A percentile compares a stretch with the other conserved stretches of the same genome.
phyloP scores from a whole-genome alignment of 1,140 invertebrate genomes.

The Drosophila triauraria region DNA sequence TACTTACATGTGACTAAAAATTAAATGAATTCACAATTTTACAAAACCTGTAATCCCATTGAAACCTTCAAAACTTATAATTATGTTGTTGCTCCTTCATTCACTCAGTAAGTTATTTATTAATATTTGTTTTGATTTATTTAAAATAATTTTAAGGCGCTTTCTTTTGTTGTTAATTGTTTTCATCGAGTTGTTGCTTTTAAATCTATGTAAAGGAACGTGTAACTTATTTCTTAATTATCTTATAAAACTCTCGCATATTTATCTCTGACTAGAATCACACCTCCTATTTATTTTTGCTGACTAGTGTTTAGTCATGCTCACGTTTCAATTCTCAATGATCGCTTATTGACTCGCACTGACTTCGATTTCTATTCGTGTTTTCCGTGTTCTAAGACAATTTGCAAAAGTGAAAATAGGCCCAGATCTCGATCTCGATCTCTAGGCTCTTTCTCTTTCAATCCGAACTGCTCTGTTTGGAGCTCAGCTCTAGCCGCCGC shows the following conservation, averaged over 20 bases:
- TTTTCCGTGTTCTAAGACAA: slow-evolving; percentile 64
- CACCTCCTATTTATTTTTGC: not conserved
- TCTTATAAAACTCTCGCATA: too few relatives aligned
- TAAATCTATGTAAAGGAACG: too few relatives aligned
- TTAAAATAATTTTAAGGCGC: too few relatives aligned
- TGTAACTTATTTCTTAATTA: not conserved
- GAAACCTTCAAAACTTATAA: too few relatives aligned
- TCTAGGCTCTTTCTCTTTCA: slow-evolving; percentile 35
- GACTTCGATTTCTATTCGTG: slow-evolving; percentile 71
- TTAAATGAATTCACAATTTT: too few relatives aligned
- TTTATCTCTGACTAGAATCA: not conserved
- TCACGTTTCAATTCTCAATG: slow-evolving; percentile 43
- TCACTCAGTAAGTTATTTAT: too few relatives aligned
- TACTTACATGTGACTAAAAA: not conserved
- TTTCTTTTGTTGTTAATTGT: not conserved
- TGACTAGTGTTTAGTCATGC: slow-evolving; percentile 32
- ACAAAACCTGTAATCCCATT: too few relatives aligned
- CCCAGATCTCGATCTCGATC: slow-evolving; percentile 47
- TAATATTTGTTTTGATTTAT: too few relatives aligned
- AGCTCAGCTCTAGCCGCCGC: slow-evolving; percentile 1
- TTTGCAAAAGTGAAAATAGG: slow-evolving; percentile 77
- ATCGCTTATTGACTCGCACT: slow-evolving; percentile 45
- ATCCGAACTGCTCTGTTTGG: slow-evolving; percentile 1
- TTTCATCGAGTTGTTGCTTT: not conserved
- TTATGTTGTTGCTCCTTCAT: too few relatives aligned